These are phyloP conservation scores for Aphis craccivora DNA, from an alignment of 1,140 invertebrate genomes.

Conservation along the genomic window DNA sequence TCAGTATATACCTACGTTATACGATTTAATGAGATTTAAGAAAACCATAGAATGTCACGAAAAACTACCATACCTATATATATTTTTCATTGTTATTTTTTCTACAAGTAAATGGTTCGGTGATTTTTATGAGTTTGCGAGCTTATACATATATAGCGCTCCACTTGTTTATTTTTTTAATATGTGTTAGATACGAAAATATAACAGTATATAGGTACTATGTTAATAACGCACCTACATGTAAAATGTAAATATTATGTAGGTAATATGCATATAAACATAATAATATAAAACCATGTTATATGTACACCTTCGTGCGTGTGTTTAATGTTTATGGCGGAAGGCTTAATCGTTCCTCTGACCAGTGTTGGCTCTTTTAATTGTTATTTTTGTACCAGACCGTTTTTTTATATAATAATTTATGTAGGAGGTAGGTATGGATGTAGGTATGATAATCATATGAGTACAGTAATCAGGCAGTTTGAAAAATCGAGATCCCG, in stretches of 20 bases:
- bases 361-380: constrained; percentile 32
- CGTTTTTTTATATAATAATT: neutral
- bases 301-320: neutral
- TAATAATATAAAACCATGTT: neutral
- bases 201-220: neutral
- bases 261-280: neutral
- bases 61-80: neutral
- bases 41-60: constrained; percentile 41
- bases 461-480: neutral
- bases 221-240: neutral
- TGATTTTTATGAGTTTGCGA: constrained; percentile 4
- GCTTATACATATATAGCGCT: neutral
- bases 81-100: constrained; percentile 1
- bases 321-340: neutral
- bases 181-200: neutral
- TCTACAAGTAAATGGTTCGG: neutral
- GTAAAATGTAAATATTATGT: constrained; percentile 11
- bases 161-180: constrained; percentile 50
- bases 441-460: neutral
- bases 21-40: constrained; percentile 23
- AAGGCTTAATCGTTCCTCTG: neutral
- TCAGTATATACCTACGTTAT: neutral
- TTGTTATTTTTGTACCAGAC: constrained; percentile 36
- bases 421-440: neutral
- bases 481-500: constrained; percentile 1